Evolutionary conservation across 1,140 invertebrate species (phyloP).

Genomic region (Lamellibrachia luymesi): DNA sequence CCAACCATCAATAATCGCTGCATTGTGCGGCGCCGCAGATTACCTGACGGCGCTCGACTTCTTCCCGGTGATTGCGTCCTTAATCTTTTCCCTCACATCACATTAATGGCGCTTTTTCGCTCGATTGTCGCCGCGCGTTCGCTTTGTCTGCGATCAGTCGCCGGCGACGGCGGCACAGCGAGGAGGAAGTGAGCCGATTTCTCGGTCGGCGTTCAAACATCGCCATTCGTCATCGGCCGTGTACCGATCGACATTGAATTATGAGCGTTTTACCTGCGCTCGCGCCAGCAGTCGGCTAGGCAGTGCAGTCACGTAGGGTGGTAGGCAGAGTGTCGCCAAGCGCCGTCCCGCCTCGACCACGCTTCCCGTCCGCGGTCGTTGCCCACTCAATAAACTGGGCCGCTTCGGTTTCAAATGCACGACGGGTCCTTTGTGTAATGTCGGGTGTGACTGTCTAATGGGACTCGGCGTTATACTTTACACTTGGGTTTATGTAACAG

Average conservation of each 20-base stretch:
- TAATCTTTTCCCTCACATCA: background rate
- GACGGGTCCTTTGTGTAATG: background rate
- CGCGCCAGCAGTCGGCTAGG: background rate
- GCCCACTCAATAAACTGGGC: background rate
- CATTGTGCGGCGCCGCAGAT: background rate
- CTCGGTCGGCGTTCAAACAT: constrained; percentile 3
- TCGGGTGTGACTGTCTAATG: background rate
- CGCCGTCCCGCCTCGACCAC: background rate
- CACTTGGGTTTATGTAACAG: background rate
- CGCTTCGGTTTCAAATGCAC: background rate
- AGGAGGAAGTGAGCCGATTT: background rate
- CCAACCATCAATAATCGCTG: background rate
- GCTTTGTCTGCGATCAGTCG: background rate
- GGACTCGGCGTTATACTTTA: background rate
- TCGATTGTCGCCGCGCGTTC: background rate
- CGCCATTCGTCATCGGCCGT: background rate
- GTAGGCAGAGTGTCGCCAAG: background rate
- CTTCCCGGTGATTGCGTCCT: background rate
- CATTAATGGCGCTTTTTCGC: constrained; percentile 4
- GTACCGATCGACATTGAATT: background rate
- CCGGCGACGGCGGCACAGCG: background rate
- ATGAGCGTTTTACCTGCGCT: background rate
- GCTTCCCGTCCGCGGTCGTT: background rate
- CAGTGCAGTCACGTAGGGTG: background rate
- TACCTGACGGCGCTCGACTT: background rate